phyloP scores from a whole-genome alignment of 2,888 invertebrate genomes.

The Hyles lineata region DNA sequence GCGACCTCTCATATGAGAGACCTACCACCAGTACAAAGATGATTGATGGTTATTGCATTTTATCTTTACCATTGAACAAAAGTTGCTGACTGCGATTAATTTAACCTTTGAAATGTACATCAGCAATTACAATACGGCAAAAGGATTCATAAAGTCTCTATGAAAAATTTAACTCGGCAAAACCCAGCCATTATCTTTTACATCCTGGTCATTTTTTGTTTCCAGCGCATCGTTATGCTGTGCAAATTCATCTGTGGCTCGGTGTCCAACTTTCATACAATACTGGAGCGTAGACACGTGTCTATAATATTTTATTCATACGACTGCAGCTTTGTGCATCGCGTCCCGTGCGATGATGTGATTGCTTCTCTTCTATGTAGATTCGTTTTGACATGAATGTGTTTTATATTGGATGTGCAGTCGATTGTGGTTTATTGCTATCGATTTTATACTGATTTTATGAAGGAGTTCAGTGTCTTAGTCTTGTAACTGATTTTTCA shows the following conservation, averaged over 20 bases:
- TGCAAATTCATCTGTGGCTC: constrained; percentile 20
- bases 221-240: constrained; percentile 3
- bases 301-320: constrained; percentile 73
- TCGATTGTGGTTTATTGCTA: background rate
- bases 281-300: constrained; percentile 48
- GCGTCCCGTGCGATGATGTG: constrained; percentile 51
- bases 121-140: too few species aligned
- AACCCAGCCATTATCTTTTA: background rate
- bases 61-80: too few species aligned
- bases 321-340: constrained; percentile 48
- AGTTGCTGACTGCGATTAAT: too few species aligned
- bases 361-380: constrained; percentile 38
- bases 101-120: too few species aligned
- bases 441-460: too few species aligned
- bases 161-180: background rate
- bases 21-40: too few species aligned
- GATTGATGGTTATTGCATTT: too few species aligned
- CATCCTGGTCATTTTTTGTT: constrained; percentile 6
- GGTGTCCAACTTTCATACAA: background rate
- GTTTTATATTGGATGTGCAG: background rate
- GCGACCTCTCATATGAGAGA: too few species aligned
- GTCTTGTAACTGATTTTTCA: too few species aligned
- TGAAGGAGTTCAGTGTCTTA: too few species aligned
- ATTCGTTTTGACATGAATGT: constrained; percentile 13
- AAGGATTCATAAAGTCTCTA: too few species aligned